Percentiles rank a stretch among this genome's conserved stretches.
Evolutionary conservation across 2,113 vertebrate species (phyloP).

Genomic region (Mustelus asterias): DNA sequence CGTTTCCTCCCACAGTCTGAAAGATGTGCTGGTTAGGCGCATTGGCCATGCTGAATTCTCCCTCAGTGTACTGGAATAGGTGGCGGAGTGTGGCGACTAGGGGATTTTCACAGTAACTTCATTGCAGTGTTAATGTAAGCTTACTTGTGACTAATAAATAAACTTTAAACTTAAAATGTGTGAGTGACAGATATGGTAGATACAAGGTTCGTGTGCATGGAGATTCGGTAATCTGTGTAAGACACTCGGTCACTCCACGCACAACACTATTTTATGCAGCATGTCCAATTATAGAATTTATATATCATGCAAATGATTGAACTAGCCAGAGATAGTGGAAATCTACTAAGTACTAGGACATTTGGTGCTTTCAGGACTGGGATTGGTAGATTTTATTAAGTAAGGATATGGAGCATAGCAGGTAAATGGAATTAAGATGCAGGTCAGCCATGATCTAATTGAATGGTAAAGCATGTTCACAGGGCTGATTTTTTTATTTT

Average conservation of each 20-base stretch:
- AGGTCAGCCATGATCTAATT: background rate
- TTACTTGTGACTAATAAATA: no score
- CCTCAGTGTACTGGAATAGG: no score
- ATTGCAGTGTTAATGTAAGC: no score
- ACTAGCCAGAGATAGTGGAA: background rate
- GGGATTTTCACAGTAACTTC: no score
- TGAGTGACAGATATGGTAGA: background rate
- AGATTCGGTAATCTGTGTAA: background rate
- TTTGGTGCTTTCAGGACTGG: background rate
- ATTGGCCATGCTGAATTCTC: no score
- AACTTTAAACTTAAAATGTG: no score
- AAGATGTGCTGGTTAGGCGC: no score
- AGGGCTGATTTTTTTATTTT: background rate
- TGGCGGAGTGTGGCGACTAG: no score
- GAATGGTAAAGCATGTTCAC: no score
- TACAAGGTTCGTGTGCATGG: background rate
- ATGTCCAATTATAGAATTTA: background rate
- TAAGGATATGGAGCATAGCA: background rate
- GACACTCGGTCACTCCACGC: background rate
- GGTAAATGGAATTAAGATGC: no score
- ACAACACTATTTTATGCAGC: background rate
- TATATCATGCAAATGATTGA: background rate
- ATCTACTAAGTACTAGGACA: background rate
- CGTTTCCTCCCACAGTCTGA: no score
- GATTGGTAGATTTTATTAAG: background rate